Evolutionary conservation across 2,888 invertebrate species (phyloP).

Genomic region (Caenorhabditis uteleia): DNA sequence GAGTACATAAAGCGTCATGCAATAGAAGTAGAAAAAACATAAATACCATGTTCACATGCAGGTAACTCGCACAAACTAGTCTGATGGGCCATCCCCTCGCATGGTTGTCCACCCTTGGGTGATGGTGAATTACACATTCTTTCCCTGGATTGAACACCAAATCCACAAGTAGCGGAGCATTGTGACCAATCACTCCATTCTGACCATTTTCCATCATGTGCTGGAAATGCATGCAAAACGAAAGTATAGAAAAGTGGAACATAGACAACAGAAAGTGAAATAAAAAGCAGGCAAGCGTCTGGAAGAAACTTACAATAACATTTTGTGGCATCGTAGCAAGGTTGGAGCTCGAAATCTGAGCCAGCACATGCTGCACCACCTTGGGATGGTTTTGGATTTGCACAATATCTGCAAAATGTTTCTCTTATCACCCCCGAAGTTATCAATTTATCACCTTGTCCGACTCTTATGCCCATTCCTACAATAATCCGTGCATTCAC

Average conservation of each 20-base stretch:
- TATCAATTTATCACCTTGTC: conserved; percentile 48
- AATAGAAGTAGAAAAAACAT: not conserved
- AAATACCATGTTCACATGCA: conserved; percentile 38
- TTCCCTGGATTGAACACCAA: conserved; percentile 57
- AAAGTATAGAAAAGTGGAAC: conserved; percentile 3
- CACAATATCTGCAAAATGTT: conserved; percentile 58
- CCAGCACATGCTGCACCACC: conserved; percentile 66
- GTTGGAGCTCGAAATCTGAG: conserved; percentile 66
- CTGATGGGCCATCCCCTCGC: conserved; percentile 60
- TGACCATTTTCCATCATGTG: conserved; percentile 60
- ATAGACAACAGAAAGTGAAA: not conserved
- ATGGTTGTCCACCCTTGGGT: conserved; percentile 51
- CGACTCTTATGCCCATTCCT: conserved; percentile 63
- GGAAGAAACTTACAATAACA: conserved; percentile 58
- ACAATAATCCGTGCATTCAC: conserved; percentile 64
- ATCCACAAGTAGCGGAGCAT: conserved; percentile 65
- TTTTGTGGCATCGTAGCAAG: conserved; percentile 53
- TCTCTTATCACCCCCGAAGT: not conserved
- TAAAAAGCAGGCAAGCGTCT: conserved; percentile 1
- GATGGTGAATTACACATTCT: conserved; percentile 54
- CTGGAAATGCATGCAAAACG: conserved; percentile 39
- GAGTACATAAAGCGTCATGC: not conserved
- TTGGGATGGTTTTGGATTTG: conserved; percentile 63
- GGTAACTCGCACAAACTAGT: conserved; percentile 56
- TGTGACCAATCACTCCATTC: conserved; percentile 63